Conservation (phyloP, 37 sponge, comb jelly and placozoan genomes). For the Dysidea cf. avara region DNA sequence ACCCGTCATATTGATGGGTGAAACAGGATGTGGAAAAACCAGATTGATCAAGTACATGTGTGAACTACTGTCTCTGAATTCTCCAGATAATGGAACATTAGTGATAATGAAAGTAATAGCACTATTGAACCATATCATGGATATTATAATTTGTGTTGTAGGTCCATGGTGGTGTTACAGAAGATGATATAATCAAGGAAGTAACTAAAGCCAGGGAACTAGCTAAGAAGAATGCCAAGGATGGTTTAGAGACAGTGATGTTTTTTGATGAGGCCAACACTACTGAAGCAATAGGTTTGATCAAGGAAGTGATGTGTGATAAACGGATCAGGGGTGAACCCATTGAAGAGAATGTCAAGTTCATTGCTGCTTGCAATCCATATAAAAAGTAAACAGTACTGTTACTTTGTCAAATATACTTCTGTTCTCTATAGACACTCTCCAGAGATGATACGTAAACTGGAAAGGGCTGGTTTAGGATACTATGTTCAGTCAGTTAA, state of each 20-base stretch:
- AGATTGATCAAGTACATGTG: slow-evolving; percentile 93
- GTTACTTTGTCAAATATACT: too few relatives aligned
- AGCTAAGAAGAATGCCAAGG: slow-evolving; percentile 44
- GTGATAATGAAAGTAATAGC: slow-evolving; percentile 56
- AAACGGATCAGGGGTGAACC: slow-evolving; percentile 51
- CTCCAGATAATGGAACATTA: slow-evolving; percentile 38
- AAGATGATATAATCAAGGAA: slow-evolving; percentile 40
- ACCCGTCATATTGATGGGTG: slow-evolving; percentile 98
- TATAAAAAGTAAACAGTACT: slow-evolving; percentile 36
- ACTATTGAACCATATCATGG: background rate
- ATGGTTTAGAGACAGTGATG: slow-evolving; percentile 51
- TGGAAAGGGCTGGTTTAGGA: slow-evolving; percentile 79
- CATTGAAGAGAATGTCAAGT: slow-evolving; percentile 51
- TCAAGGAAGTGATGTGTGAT: slow-evolving; percentile 87
- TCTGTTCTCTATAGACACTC: slow-evolving; percentile 30
- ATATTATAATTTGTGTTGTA: slow-evolving; percentile 13
- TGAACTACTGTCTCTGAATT: slow-evolving; percentile 46
- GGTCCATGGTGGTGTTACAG: slow-evolving; percentile 90
- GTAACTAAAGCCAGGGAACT: slow-evolving; percentile 55
- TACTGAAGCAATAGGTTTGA: slow-evolving; percentile 67
- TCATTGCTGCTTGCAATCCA: slow-evolving; percentile 86
- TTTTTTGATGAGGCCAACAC: slow-evolving; percentile 88
- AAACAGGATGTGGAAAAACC: slow-evolving; percentile 98
- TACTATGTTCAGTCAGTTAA: slow-evolving; percentile 38
- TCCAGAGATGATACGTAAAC: slow-evolving; percentile 62